These are phyloP conservation scores for Rostratula benghalensis DNA, from an alignment of 2,113 vertebrate genomes.

Conservation along the genomic window DNA sequence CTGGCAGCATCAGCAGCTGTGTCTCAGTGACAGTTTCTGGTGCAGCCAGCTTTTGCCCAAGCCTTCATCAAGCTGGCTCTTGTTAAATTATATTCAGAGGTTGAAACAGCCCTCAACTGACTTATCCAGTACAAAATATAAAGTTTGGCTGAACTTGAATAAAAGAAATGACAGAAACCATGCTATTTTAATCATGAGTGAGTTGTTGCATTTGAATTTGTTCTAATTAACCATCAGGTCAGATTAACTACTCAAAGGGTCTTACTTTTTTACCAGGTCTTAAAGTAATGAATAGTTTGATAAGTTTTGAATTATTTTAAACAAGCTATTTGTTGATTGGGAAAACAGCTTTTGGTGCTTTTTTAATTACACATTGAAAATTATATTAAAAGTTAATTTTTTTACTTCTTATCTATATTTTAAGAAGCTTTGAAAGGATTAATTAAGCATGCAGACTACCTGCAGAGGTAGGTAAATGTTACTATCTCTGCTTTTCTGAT, in stretches of 20 bases:
- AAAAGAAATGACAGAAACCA: not conserved
- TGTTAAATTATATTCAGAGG: not conserved
- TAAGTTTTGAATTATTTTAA: conserved; percentile 11
- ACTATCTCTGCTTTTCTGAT: not conserved
- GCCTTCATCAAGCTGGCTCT: not conserved
- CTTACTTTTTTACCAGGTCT: not conserved
- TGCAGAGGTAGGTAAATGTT: conserved; percentile 33
- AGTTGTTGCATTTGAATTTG: conserved; percentile 13
- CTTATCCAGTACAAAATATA: not conserved
- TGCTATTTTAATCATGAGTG: not conserved
- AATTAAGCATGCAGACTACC: conserved; percentile 37
- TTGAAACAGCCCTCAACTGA: not conserved
- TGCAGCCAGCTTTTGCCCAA: not conserved
- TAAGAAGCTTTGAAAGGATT: conserved; percentile 49
- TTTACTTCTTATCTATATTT: conserved; percentile 21
- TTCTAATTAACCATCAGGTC: conserved; percentile 4
- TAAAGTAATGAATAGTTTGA: not conserved
- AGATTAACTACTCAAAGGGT: not conserved
- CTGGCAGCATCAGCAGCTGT: not conserved
- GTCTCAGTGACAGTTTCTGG: not conserved
- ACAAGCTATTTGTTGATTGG: not conserved
- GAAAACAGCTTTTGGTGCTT: conserved; percentile 32
- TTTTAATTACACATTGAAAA: conserved; percentile 40
- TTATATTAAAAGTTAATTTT: not conserved
- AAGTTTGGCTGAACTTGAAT: not conserved